Percentiles rank a stretch among this genome's conserved stretches.
Conservation (phyloP, 1,140 invertebrate species). For the Dolichoris vasculosae region DNA sequence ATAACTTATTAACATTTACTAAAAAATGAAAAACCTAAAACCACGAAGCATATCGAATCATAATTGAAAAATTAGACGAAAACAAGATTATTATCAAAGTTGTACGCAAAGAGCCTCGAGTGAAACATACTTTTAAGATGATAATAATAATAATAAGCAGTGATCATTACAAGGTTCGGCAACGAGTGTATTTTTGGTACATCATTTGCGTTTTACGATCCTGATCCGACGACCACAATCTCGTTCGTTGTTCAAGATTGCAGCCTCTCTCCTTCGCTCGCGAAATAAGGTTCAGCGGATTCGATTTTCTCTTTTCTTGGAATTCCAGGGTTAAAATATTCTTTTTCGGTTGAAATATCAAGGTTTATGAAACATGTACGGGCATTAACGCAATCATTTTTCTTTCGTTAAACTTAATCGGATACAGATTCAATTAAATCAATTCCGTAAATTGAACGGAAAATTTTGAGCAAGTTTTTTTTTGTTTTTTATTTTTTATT, state of each 20-base stretch:
- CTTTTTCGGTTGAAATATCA: not conserved
- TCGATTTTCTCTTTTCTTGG: not conserved
- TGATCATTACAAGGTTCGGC: not conserved
- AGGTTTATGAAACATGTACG: not conserved
- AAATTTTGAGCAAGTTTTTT: not conserved
- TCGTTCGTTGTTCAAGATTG: not conserved
- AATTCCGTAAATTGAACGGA: not conserved
- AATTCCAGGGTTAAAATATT: not conserved
- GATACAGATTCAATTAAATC: not conserved
- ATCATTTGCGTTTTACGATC: conserved; percentile 7
- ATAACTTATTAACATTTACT: too few species aligned
- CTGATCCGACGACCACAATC: not conserved
- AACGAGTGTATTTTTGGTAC: conserved; percentile 11
- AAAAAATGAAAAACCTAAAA: too few species aligned
- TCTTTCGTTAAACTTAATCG: not conserved
- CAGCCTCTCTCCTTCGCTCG: not conserved
- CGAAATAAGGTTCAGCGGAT: not conserved
- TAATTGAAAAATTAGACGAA: not conserved
- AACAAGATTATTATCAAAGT: not conserved
- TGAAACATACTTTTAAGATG: not conserved
- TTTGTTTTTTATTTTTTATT: too few species aligned
- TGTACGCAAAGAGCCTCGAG: not conserved
- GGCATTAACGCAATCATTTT: not conserved
- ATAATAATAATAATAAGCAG: not conserved
- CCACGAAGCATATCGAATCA: not conserved